Evolutionary conservation across 2,888 invertebrate species (phyloP).

Genomic region (Neelides folsomi): DNA sequence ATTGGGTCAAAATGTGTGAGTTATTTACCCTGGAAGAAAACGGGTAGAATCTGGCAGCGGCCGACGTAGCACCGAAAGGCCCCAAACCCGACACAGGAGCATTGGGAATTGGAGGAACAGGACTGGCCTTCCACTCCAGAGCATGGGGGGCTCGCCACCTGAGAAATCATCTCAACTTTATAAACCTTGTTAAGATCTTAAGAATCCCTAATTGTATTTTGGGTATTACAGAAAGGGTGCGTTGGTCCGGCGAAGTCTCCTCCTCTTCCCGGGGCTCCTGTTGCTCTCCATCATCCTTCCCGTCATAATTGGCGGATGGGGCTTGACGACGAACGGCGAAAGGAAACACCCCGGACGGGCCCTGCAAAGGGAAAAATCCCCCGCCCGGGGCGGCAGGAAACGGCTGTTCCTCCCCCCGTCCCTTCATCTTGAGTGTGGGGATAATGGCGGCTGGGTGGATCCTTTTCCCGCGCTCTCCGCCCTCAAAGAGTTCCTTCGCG

Average conservation of each 20-base stretch:
- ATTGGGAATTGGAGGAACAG: constrained; percentile 28
- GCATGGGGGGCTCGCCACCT: constrained; percentile 28
- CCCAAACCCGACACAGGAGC: constrained; percentile 29
- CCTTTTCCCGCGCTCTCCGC: constrained; percentile 6
- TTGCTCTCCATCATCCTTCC: not conserved
- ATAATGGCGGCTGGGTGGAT: not conserved
- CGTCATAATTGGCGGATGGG: not conserved
- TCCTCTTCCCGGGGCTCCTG: not conserved
- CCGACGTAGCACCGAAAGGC: constrained; percentile 29
- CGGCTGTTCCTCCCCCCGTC: constrained; percentile 18
- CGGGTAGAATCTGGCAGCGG: constrained; percentile 29
- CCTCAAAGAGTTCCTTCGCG: constrained; percentile 26
- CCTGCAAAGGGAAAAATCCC: not conserved
- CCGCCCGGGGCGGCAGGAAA: not conserved
- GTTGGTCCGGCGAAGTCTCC: not conserved
- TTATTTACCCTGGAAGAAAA: not conserved
- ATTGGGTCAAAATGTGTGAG: not conserved
- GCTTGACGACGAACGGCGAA: too few relatives aligned
- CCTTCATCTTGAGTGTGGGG: constrained; percentile 13
- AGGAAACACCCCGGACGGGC: too few relatives aligned
- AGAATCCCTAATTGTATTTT: not conserved
- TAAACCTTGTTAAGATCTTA: too few relatives aligned
- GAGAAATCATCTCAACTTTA: too few relatives aligned
- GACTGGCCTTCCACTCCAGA: constrained; percentile 23
- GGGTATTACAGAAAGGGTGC: not conserved